Conservation (phyloP, 2,888 invertebrate genomes). For the Oscheius onirici region DNA sequence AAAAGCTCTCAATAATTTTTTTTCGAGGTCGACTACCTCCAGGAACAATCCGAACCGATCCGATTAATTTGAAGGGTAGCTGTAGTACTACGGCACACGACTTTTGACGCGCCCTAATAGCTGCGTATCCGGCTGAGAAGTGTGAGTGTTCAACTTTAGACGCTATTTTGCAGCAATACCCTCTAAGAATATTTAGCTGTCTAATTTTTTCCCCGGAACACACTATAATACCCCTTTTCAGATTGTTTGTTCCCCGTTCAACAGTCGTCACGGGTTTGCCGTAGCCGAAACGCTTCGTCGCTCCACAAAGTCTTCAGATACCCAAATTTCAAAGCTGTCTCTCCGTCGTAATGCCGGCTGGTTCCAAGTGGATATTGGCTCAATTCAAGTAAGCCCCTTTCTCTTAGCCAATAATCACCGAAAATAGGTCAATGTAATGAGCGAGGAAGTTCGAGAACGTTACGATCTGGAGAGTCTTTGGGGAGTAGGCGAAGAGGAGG, state of each 20-base stretch:
- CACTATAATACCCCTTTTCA: too few species aligned
- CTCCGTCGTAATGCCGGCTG: conserved; percentile 24
- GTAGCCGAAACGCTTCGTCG: conserved; percentile 18
- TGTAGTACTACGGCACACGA: too few species aligned
- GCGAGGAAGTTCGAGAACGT: conserved; percentile 21
- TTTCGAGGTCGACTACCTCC: too few species aligned
- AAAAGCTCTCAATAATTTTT: too few species aligned
- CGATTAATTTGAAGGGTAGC: too few species aligned
- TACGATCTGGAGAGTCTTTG: conserved; percentile 35
- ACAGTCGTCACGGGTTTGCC: conserved; percentile 29
- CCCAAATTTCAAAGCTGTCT: background rate
- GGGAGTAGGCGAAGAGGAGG: conserved; percentile 28
- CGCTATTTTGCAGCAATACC: too few species aligned
- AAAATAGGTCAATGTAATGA: conserved; percentile 31
- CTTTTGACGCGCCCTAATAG: too few species aligned
- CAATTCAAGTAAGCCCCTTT: conserved; percentile 16
- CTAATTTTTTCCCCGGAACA: too few species aligned
- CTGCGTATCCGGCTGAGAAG: too few species aligned
- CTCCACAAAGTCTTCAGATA: background rate
- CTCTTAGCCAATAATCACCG: background rate
- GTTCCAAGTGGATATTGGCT: conserved; percentile 29
- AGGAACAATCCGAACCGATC: too few species aligned
- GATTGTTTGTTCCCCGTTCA: conserved; percentile 33
- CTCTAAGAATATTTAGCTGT: too few species aligned
- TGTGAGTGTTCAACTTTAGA: too few species aligned